Evolutionary conservation across 2,113 vertebrate species (phyloP), one percentile per base, ranked within the genome.

Genomic region (Carassius carassius): DNA sequence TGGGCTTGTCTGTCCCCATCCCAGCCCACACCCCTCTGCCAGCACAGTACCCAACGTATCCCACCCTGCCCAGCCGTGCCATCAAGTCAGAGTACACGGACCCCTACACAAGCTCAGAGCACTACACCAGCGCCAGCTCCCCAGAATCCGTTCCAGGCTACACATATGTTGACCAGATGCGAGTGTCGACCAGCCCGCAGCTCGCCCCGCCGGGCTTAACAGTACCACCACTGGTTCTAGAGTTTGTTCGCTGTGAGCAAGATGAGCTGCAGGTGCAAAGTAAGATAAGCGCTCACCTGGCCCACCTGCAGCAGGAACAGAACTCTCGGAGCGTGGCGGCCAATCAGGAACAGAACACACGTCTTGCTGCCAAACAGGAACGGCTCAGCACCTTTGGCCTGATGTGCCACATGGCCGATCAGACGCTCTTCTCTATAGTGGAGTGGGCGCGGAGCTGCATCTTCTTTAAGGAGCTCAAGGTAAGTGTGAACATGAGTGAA

Each of bases 391-490:
- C 92, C 86, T 97, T 98, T 0, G 91, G 93, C 76, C 92, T 97
- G 56, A 94, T 97, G 92, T 98, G 95, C 86, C 93, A 94, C 91
- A 95, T 98, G 95, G 96, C 96, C 0, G 97, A 99, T 89, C 97
- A 98, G 94, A 97, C 94, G 9, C 95, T 99, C 84, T 96, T 97
- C 90, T 96, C 95, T 91, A 96, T 97, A 0, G 97, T 99, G 85
- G 97, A 98, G 89, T 99, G 97, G 97, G 97, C 97, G 0, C 93
- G 97, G 75, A 95, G 95, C 73, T 96, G 96, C 88, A 90, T 96
- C 90, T 97, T 97, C 93, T 99, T 99, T 93, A 97, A 96, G 88
- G 96, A 98, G 77, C 94, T 99, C 41, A 95, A 97, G 96, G 97
- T 98, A 91, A 92, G 91, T 85, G 49, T 72, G 67, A 77, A 37